Base-by-base conservation (phyloP, 2,888 invertebrate genomes). In the Sturmia bella region DNA sequence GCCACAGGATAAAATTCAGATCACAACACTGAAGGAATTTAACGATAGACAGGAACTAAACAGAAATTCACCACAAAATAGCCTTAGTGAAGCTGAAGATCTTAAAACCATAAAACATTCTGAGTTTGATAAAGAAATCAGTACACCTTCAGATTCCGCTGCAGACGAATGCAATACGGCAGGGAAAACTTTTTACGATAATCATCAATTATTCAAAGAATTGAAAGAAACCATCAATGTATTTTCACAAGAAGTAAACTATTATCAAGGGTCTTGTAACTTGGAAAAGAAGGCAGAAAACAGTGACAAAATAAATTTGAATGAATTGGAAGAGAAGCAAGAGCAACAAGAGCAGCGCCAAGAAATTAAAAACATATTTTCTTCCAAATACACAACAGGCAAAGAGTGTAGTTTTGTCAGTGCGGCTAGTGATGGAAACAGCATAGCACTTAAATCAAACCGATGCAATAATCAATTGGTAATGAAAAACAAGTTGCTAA, bases 281-380 rank as follows among this genome's bases (percentile, higher is more conserved):
- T 9, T 15, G 5, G 13, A n/a, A 24, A 11, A 12, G 41, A 32
- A 32, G 2, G 1, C 1, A 15, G 59, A 5, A 27, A 54, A 73
- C 85, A 87, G 54, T 72, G 87, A 3, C 83, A 73, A 6, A 80
- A 83, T 19, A 87, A 88, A 43, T 80, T 89, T 52, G 69, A 84
- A 43, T n/a, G 85, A 88, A 50, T 83, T 89, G 3, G 75, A n/a
- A 84, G 27, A 24, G 79, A 82, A n/a, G n/a, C n/a, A n/a, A n/a
- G n/a, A n/a, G n/a, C n/a, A n/a, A 0, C 61, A 80, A 12, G 68
- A 64, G 39, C 45, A 66, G 6, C 64, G 68, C 1, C 37, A 75
- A 12, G 15, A 64, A 24, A 21, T 48, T 11, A 56, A 50, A 0
- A 50, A 57, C 6, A 41, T 54, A 1, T 48, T 63, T 4, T 66